Conservation (phyloP, 64 coral and sea anemone species). For the Porites lutea region DNA sequence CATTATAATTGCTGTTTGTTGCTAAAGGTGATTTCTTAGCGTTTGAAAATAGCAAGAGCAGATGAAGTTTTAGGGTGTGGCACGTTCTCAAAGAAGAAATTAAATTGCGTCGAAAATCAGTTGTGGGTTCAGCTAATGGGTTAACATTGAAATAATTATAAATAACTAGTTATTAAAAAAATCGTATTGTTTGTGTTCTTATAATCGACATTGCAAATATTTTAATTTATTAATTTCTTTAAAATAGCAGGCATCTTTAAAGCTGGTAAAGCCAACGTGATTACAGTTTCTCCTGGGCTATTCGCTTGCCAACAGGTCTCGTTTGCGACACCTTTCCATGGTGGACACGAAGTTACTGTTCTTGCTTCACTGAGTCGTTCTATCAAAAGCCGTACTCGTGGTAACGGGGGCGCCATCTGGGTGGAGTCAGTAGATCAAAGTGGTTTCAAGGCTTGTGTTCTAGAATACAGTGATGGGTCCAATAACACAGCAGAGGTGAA, state of each 20-base stretch:
- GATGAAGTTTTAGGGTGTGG: no score
- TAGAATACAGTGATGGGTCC: conserved; percentile 39
- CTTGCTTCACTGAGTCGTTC: conserved; percentile 37
- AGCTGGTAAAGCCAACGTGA: conserved; percentile 44
- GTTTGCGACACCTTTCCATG: conserved; percentile 37
- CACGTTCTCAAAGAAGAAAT: no score
- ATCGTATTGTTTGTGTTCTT: no score
- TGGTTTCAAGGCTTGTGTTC: conserved; percentile 33
- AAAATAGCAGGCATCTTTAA: conserved; percentile 11
- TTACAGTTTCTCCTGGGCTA: conserved; percentile 9
- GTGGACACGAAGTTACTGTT: conserved; percentile 8
- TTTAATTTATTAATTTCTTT: background rate
- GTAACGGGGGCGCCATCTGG: conserved; percentile 53
- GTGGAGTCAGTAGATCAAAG: conserved; percentile 34
- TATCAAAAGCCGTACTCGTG: background rate
- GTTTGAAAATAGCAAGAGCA: no score
- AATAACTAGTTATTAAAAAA: no score
- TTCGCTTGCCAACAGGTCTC: conserved; percentile 41
- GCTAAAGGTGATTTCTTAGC: no score
- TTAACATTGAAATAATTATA: no score
- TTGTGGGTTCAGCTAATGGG: no score
- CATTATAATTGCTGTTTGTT: no score
- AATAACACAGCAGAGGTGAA: conserved; percentile 19
- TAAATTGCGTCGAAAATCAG: no score
- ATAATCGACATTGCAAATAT: no score